Evolutionary conservation across 1,140 invertebrate species (phyloP).

Genomic region (Leptonema lineaticorne): DNA sequence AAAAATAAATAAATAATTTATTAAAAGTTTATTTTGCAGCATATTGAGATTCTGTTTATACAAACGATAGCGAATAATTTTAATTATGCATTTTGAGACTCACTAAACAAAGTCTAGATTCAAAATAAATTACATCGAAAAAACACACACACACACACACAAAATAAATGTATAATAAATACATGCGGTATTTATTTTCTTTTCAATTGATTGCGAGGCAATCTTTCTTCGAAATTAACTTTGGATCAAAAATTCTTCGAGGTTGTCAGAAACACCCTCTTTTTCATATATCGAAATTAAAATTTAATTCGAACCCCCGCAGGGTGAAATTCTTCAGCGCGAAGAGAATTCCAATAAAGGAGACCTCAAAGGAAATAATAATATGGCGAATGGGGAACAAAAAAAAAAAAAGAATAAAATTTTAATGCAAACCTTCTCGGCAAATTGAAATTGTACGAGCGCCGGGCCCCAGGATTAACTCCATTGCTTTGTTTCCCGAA

Average conservation of each 20-base stretch:
- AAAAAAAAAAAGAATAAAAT: conserved; percentile 25
- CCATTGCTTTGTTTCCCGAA: conserved; percentile 21
- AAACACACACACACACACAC: too few species aligned
- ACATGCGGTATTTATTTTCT: too few species aligned
- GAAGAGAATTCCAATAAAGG: conserved; percentile 27
- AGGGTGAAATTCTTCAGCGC: not conserved
- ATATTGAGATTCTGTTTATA: too few species aligned
- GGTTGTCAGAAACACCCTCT: conserved; percentile 22
- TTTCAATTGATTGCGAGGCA: not conserved
- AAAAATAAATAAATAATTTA: too few species aligned
- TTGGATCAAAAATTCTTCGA: conserved; percentile 11
- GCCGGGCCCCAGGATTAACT: conserved; percentile 12
- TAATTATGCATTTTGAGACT: too few species aligned
- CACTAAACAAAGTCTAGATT: too few species aligned
- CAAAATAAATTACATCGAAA: too few species aligned
- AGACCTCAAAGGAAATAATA: conserved; percentile 29
- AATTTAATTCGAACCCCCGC: conserved; percentile 26
- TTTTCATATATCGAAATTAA: conserved; percentile 28
- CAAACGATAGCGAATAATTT: too few species aligned
- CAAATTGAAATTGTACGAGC: conserved; percentile 23
- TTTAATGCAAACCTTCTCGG: conserved; percentile 23
- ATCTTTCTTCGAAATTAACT: conserved; percentile 10
- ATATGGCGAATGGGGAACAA: too few species aligned
- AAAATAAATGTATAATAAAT: too few species aligned
- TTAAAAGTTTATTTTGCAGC: too few species aligned